phyloP scores from a whole-genome alignment of 2,888 invertebrate species.

The Rhagium mordax region DNA sequence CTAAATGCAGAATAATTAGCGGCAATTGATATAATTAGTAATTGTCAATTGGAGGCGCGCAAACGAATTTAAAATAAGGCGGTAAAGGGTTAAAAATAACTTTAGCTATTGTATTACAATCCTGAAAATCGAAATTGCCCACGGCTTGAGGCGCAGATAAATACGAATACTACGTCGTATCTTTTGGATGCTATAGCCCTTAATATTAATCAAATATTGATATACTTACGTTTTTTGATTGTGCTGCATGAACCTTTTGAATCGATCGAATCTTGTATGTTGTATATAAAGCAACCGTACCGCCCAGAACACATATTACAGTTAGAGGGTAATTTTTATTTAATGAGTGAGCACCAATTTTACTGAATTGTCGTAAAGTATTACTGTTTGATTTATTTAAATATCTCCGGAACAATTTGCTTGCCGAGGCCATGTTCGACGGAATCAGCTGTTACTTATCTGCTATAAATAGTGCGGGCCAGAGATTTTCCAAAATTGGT shows the following conservation, averaged over 20 bases:
- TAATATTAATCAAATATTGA: conserved; percentile 10
- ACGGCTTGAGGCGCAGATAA: background rate
- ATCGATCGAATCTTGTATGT: conserved; percentile 68
- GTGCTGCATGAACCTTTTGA: conserved; percentile 72
- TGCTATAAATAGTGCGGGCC: background rate
- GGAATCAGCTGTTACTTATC: conserved; percentile 20
- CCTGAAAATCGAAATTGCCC: background rate
- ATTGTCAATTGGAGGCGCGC: conserved; percentile 22
- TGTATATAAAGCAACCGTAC: conserved; percentile 69
- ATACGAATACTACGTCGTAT: background rate
- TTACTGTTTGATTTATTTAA: conserved; percentile 38
- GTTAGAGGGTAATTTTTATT: conserved; percentile 42
- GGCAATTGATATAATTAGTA: background rate
- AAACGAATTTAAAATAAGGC: conserved; percentile 24
- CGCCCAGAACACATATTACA: conserved; percentile 64
- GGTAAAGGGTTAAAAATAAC: conserved; percentile 29
- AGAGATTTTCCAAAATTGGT: background rate
- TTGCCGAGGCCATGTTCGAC: conserved; percentile 41
- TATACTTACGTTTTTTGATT: conserved; percentile 70
- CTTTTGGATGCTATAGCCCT: background rate
- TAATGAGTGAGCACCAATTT: conserved; percentile 8
- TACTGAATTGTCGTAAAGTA: conserved; percentile 36
- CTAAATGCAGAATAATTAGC: background rate
- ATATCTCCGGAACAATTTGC: conserved; percentile 44
- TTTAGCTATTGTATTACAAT: background rate